Conservation (phyloP, 2,113 vertebrate species). For the Tricholaema leucomelas region DNA sequence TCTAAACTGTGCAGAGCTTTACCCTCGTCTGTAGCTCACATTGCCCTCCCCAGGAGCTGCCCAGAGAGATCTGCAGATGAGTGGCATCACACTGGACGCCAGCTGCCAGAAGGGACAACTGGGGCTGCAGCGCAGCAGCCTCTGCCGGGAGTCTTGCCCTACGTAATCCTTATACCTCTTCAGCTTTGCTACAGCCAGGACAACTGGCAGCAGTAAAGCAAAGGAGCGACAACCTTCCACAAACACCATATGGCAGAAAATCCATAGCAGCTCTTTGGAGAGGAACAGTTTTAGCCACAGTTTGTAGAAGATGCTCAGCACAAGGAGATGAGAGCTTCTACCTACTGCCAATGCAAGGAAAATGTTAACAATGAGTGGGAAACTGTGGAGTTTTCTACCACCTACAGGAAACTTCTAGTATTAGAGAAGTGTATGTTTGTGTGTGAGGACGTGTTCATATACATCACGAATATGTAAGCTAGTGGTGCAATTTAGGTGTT, state of each 20-base stretch:
- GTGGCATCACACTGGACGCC: not conserved
- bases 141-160: not conserved
- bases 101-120: not conserved
- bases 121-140: not conserved
- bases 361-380: not conserved
- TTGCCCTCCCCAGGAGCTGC: not conserved
- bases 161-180: not conserved
- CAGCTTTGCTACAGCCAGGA: not conserved
- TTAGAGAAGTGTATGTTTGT: not conserved
- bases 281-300: fast-evolving
- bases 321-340: not conserved
- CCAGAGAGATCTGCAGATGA: not conserved
- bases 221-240: not conserved
- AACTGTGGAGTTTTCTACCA: not conserved
- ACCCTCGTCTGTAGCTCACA: not conserved
- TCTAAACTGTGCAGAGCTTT: not conserved
- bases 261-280: not conserved
- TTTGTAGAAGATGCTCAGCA: not conserved
- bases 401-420: not conserved
- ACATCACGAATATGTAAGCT: not conserved
- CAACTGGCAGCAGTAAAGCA: not conserved
- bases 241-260: fast-evolving
- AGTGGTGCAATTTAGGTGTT: not conserved
- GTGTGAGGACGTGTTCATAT: not conserved
- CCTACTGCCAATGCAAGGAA: not conserved